A percentile compares a stretch with the other conserved stretches of the same genome.
These are phyloP conservation scores for Enteromius paludinosus DNA, from an alignment of 2,797 vertebrate genomes.

Conservation along the genomic window DNA sequence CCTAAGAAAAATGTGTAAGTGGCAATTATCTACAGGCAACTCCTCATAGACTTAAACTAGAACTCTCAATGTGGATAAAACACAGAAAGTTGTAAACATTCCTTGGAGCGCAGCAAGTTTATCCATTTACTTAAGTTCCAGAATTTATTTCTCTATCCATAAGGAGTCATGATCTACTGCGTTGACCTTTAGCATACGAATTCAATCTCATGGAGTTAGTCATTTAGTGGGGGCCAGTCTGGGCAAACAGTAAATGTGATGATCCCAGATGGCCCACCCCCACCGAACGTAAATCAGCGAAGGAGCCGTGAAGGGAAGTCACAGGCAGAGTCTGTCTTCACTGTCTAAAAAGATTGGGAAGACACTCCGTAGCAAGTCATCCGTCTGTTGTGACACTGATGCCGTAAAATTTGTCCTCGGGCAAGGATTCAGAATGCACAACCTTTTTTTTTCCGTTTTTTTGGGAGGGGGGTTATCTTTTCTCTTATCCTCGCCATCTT, in stretches of 20 bases:
- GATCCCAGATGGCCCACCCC: slow-evolving; percentile 42
- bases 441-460: not conserved
- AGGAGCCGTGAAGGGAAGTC: slow-evolving; percentile 30
- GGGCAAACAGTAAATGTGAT: slow-evolving; percentile 27
- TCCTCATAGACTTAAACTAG: slow-evolving; percentile 18
- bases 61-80: slow-evolving; percentile 4
- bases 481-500: not conserved
- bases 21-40: slow-evolving; percentile 42
- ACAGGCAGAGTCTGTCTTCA: slow-evolving; percentile 63
- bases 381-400: slow-evolving; percentile 70
- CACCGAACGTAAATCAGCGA: slow-evolving; percentile 45
- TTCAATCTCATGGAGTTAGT: slow-evolving; percentile 48
- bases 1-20: slow-evolving; percentile 18
- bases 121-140: slow-evolving; percentile 30
- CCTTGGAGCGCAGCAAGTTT: slow-evolving; percentile 4
- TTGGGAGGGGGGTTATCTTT: slow-evolving; percentile 34
- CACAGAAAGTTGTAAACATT: not conserved
- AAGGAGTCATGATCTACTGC: slow-evolving; percentile 53
- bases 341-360: slow-evolving; percentile 69
- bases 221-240: slow-evolving; percentile 31
- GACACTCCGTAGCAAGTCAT: slow-evolving; percentile 69
- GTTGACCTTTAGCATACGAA: slow-evolving; percentile 56
- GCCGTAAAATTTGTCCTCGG: slow-evolving; percentile 70
- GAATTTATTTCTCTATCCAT: slow-evolving; percentile 29
- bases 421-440: slow-evolving; percentile 57